phyloP scores from a whole-genome alignment of 1,140 invertebrate species.

The Melitaea cinxia region DNA sequence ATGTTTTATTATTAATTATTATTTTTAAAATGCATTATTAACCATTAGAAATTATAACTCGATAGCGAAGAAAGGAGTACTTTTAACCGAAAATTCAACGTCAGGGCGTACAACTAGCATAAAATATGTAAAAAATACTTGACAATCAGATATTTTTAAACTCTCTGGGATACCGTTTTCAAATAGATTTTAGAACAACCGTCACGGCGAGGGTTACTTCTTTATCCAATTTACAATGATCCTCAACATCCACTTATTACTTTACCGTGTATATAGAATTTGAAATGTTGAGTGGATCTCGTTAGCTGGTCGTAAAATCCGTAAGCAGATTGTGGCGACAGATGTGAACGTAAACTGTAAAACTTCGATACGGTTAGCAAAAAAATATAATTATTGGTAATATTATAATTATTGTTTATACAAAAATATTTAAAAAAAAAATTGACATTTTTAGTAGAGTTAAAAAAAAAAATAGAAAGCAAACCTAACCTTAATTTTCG shows the following conservation, averaged over 20 bases:
- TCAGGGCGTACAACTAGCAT: too few relatives aligned
- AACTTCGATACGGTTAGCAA: conserved; percentile 56
- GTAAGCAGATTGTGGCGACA: conserved; percentile 70
- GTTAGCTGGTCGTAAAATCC: conserved; percentile 44
- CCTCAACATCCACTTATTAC: conserved; percentile 32
- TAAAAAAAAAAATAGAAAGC: too few relatives aligned
- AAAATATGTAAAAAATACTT: background rate
- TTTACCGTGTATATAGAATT: conserved; percentile 22
- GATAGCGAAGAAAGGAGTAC: too few relatives aligned
- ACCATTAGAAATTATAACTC: too few relatives aligned
- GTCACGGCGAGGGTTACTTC: conserved; percentile 43
- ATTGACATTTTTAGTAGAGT: too few relatives aligned
- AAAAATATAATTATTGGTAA: conserved; percentile 26
- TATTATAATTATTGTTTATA: too few relatives aligned
- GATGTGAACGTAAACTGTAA: conserved; percentile 75
- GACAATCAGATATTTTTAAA: conserved; percentile 54
- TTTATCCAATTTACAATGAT: conserved; percentile 47
- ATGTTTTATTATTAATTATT: too few relatives aligned
- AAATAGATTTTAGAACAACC: conserved; percentile 67
- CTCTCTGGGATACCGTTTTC: conserved; percentile 60
- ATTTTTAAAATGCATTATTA: too few relatives aligned
- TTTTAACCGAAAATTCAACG: too few relatives aligned
- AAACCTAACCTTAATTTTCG: too few relatives aligned
- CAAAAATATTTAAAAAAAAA: too few relatives aligned
- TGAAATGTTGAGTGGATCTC: conserved; percentile 42